Base-by-base conservation (phyloP, 2,888 invertebrate genomes). In the Melinaea marsaeus region DNA sequence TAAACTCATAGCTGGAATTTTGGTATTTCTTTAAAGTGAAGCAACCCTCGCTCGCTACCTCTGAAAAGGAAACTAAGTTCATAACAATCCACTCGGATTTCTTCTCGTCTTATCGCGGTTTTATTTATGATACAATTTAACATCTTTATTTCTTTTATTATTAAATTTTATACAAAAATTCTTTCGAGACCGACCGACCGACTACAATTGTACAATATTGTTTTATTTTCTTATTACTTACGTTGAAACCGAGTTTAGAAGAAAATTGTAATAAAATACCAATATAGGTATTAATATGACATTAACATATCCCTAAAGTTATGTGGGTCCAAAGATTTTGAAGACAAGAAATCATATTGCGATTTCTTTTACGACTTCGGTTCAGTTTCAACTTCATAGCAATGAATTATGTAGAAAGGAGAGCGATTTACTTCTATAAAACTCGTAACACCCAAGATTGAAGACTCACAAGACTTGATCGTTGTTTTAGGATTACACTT, bases 301-400 rank as follows among this genome's bases (percentile, higher is more conserved):
- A 51, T 32, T 32, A 32, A 32, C 32, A 4, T 32, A 32, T 51
- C 32, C 11, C 32, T 51, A 84, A 84, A 81, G 83, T 81, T 83
- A 84, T 83, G 83, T 86, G 82, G 86, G 85, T 80, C 80, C 76
- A 85, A 90, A 90, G 81, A 88, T 89, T 84, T 77, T 81, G 79
- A 87, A 88, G 87, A 88, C 86, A 88, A 85, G 88, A 86, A 89
- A 90, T 90, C 89, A 89, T 89, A 89, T 88, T 89, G 83, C 88
- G 88, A 90, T 90, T 90, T 88, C 89, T 88, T 90, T 90, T 90
- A 90, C 89, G 89, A 88, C 87, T 73, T 70, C 83, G 88, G 88
- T 90, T 90, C 84, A 88, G 88, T 90, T 90, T 89, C 89, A 89
- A 90, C 90, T 90, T 88, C 88, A 86, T 84, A 85, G 83, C 87